Conservation (phyloP, 1,140 invertebrate species). For the Tribolium castaneum region DNA sequence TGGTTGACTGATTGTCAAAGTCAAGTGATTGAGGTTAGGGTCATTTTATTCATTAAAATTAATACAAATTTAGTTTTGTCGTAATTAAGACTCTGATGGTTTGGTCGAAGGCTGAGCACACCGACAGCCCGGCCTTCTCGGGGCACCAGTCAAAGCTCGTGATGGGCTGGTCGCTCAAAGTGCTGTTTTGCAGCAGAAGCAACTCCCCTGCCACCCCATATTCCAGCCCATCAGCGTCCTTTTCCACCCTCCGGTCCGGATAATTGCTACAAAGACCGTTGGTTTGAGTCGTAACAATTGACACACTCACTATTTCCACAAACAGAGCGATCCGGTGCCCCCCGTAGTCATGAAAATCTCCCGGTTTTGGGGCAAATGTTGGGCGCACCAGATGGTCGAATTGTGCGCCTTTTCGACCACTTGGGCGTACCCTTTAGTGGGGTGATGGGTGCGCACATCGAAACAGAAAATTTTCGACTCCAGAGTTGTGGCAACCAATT, state of each 20-base stretch:
- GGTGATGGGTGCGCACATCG: conserved; percentile 89
- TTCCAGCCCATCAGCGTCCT: conserved; percentile 76
- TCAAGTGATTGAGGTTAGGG: not conserved
- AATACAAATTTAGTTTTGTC: conserved; percentile 83
- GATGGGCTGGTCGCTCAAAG: conserved; percentile 89
- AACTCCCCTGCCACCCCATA: conserved; percentile 82
- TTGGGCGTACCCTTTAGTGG: conserved; percentile 86
- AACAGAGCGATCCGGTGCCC: conserved; percentile 84
- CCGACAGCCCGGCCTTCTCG: conserved; percentile 88
- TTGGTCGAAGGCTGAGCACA: conserved; percentile 94
- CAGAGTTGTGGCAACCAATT: conserved; percentile 91
- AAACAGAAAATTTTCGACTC: conserved; percentile 93
- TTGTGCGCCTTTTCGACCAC: conserved; percentile 76
- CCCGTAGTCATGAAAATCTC: conserved; percentile 94
- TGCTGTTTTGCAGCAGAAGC: conserved; percentile 81
- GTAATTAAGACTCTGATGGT: conserved; percentile 87
- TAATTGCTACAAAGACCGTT: conserved; percentile 76
- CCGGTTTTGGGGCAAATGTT: conserved; percentile 93
- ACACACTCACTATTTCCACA: conserved; percentile 92
- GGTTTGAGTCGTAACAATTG: not conserved
- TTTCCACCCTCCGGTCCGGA: conserved; percentile 78
- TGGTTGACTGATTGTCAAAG: not conserved
- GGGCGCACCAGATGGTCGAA: conserved; percentile 88
- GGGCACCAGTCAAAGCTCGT: conserved; percentile 91
- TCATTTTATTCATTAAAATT: conserved; percentile 29